These are phyloP conservation scores for Digitonthophagus gazella DNA, from an alignment of 2,888 invertebrate genomes.

Conservation along the genomic window DNA sequence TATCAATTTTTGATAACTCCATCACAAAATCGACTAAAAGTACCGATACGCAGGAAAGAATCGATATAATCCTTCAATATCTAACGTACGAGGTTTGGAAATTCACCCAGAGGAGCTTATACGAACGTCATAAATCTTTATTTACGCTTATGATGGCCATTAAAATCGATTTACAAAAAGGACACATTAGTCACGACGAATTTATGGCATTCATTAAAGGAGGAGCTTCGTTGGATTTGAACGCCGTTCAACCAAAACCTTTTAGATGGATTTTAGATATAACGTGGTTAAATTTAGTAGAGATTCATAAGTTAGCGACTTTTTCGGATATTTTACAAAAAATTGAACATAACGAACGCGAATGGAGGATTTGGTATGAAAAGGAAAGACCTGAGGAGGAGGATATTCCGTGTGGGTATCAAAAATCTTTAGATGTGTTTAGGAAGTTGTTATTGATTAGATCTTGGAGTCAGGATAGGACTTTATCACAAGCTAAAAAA, in stretches of 20 bases:
- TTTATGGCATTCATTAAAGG: constrained; percentile 96
- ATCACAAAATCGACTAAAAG: constrained; percentile 89
- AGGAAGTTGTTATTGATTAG: constrained; percentile 81
- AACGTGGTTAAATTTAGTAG: constrained; percentile 94
- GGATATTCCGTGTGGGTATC: constrained; percentile 86
- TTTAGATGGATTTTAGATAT: constrained; percentile 94
- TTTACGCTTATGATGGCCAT: constrained; percentile 93
- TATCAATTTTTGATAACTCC: constrained; percentile 89
- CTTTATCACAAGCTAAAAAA: constrained; percentile 87
- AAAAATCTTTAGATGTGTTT: constrained; percentile 82
- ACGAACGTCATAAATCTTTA: constrained; percentile 88
- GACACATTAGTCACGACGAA: constrained; percentile 81
- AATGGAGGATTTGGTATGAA: constrained; percentile 90
- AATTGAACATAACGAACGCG: constrained; percentile 83
- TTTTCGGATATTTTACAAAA: constrained; percentile 78
- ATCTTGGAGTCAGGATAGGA: constrained; percentile 94
- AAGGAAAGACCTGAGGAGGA: constrained; percentile 91
- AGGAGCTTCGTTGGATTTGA: constrained; percentile 89
- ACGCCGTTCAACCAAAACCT: constrained; percentile 89
- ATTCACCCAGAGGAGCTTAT: constrained; percentile 88
- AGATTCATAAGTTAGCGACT: constrained; percentile 79
- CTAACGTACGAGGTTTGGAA: constrained; percentile 91
- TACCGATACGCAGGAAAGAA: constrained; percentile 79
- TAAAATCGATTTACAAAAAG: constrained; percentile 88
- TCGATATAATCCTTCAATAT: constrained; percentile 83